Conservation (phyloP, 1,140 invertebrate species). For the Dinoponera quadriceps region DNA sequence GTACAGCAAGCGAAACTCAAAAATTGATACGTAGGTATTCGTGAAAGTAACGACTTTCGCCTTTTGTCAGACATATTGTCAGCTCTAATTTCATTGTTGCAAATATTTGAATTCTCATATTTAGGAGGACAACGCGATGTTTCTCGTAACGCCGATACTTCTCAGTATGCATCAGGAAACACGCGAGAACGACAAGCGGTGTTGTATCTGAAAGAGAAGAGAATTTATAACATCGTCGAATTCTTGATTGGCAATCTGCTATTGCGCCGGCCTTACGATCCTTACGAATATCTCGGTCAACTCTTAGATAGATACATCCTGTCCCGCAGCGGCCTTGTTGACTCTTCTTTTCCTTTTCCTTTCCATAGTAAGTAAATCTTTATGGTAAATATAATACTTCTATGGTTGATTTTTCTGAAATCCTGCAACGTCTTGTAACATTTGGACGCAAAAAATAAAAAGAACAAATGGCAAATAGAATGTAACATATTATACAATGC, state of each 20-base stretch:
- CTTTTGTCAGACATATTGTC: no score
- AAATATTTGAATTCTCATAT: no score
- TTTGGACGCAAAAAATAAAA: no score
- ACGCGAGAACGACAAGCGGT: background rate
- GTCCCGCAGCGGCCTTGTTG: slow-evolving; percentile 82
- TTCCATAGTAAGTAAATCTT: slow-evolving; percentile 69
- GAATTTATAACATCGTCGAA: slow-evolving; percentile 83
- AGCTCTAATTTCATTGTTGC: no score
- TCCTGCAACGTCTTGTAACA: background rate
- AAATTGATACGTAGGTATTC: no score
- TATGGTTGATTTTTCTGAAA: background rate
- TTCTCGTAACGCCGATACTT: background rate
- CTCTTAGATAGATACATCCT: slow-evolving; percentile 84
- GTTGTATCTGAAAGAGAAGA: slow-evolving; percentile 78
- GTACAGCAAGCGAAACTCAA: no score
- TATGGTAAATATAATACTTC: background rate
- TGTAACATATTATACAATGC: no score
- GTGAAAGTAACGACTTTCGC: no score
- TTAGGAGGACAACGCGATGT: no score
- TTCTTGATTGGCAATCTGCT: slow-evolving; percentile 84
- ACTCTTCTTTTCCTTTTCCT: slow-evolving; percentile 84
- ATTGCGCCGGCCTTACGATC: slow-evolving; percentile 81
- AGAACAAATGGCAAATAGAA: no score
- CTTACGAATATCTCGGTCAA: slow-evolving; percentile 83
- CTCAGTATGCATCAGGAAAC: background rate